A percentile compares a stretch with the other conserved stretches of the same genome.
Conservation (phyloP, 2,797 vertebrate genomes). For the Enteromius trimaculatus region DNA sequence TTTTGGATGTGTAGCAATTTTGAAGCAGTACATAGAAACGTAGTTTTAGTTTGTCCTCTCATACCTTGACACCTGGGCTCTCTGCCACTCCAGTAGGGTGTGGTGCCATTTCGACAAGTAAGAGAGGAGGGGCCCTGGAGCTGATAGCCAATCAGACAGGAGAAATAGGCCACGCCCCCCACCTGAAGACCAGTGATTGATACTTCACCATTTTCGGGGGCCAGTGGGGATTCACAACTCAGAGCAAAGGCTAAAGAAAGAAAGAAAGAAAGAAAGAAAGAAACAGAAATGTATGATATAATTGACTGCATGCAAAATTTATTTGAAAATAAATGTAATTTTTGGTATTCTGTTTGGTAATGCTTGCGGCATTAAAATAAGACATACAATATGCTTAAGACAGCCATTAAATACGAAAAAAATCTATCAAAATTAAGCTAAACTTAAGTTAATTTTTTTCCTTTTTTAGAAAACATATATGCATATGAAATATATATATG, state of each 20-base stretch:
- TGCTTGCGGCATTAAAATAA: background rate
- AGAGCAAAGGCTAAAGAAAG: slow-evolving; percentile 83
- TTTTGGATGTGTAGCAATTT: background rate
- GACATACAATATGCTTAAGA: background rate
- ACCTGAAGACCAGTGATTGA: slow-evolving; percentile 91
- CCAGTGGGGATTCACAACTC: slow-evolving; percentile 88
- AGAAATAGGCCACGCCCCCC: slow-evolving; percentile 87
- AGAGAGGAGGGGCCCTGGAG: slow-evolving; percentile 84
- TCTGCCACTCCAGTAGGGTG: slow-evolving; percentile 90
- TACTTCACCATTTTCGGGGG: slow-evolving; percentile 87
- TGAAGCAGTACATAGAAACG: background rate
- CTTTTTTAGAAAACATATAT: no score
- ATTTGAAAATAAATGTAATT: background rate
- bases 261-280: background rate
- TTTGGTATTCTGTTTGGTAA: background rate
- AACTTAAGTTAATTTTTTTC: no score
- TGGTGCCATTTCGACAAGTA: slow-evolving; percentile 90
- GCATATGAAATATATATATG: no score
- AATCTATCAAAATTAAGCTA: no score
- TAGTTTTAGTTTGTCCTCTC: slow-evolving; percentile 44
- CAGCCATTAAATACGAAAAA: background rate
- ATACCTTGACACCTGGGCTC: slow-evolving; percentile 90
- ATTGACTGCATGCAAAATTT: background rate
- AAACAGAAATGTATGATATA: background rate
- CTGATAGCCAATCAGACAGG: slow-evolving; percentile 88